Evolutionary conservation across 1,140 invertebrate genomes (phyloP).

Genomic region (Holotrichia oblita): DNA sequence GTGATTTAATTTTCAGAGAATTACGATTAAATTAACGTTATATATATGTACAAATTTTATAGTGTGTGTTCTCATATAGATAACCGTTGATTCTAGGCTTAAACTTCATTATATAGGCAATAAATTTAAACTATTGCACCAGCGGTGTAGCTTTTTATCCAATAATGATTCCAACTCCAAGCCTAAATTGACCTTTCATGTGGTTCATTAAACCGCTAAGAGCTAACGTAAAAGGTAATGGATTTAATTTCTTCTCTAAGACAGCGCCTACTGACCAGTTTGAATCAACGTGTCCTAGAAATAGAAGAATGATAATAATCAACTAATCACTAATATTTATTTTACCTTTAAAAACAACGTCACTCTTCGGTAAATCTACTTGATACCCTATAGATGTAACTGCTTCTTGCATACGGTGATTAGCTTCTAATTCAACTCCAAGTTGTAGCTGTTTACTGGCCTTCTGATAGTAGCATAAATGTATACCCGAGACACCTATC

Average conservation of each 20-base stretch:
- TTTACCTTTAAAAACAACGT: constrained; percentile 90
- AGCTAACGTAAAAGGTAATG: constrained; percentile 92
- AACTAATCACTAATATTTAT: not conserved
- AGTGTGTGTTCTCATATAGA: not conserved
- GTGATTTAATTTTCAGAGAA: not conserved
- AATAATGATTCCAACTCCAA: constrained; percentile 88
- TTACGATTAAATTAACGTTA: constrained; percentile 11
- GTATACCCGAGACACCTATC: constrained; percentile 81
- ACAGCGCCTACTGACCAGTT: constrained; percentile 96
- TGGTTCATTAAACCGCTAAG: constrained; percentile 95
- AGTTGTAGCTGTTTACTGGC: constrained; percentile 90
- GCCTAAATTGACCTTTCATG: constrained; percentile 84
- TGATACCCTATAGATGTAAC: constrained; percentile 95
- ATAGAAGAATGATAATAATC: constrained; percentile 44
- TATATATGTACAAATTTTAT: constrained; percentile 14
- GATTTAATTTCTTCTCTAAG: constrained; percentile 91
- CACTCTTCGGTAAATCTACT: constrained; percentile 95
- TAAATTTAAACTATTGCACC: constrained; percentile 37
- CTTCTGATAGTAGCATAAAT: constrained; percentile 95
- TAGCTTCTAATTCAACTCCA: constrained; percentile 87
- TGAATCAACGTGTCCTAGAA: constrained; percentile 88
- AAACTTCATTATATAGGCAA: constrained; percentile 38
- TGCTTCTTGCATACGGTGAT: constrained; percentile 87
- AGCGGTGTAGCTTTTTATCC: constrained; percentile 67
- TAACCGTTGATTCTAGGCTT: constrained; percentile 29